phyloP scores from a whole-genome alignment of 2,797 vertebrate genomes.

The Scyliorhinus canicula region DNA sequence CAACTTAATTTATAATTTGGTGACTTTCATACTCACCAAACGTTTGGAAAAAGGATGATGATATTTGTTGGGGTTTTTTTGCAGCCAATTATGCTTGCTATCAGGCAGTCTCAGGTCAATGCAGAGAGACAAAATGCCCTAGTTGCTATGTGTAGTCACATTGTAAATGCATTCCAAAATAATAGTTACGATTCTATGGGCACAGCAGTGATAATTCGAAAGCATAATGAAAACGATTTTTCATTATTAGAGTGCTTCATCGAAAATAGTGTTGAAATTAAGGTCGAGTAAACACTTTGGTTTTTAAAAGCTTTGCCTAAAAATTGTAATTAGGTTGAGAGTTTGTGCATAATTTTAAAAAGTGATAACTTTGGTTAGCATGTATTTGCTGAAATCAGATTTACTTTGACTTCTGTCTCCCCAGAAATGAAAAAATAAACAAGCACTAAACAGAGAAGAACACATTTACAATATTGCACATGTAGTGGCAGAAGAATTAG shows the following conservation, averaged over 20 bases:
- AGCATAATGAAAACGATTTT: neutral
- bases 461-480: neutral
- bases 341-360: neutral
- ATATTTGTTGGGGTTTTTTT: neutral
- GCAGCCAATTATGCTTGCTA: neutral
- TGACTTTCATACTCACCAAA: neutral
- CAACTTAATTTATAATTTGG: neutral
- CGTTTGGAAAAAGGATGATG: neutral
- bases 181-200: neutral
- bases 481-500: neutral
- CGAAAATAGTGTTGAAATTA: neutral
- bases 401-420: neutral
- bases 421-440: neutral
- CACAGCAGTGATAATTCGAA: neutral
- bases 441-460: neutral
- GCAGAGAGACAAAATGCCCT: neutral
- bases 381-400: neutral
- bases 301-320: neutral
- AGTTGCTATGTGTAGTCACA: neutral
- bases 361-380: neutral
- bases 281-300: neutral
- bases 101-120: neutral
- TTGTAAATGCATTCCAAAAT: neutral
- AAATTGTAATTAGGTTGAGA: neutral
- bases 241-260: neutral